Evolutionary conservation across 2,113 vertebrate species (phyloP), one percentile per base, ranked within the genome.

Genomic region (Vulpes vulpes): DNA sequence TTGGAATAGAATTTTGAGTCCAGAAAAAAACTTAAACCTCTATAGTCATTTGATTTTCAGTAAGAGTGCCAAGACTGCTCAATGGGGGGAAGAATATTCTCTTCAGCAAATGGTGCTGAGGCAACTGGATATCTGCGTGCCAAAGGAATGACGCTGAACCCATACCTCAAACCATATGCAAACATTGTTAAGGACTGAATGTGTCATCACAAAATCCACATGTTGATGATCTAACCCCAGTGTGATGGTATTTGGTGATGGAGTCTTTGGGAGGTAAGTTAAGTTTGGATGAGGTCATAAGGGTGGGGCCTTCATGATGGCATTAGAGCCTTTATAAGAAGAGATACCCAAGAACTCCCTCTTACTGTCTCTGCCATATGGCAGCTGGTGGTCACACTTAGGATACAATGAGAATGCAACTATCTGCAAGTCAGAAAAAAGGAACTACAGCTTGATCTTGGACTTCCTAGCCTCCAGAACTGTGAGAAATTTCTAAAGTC

Each of bases 401-500:
- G 38, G 43, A 83, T 55, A 43, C 43, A 78, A 30, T 9, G n/a
- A 38, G 38, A 91, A 91, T 78, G 17, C 30, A 65, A 4, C 3
- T 10, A 38, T 43, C 57, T 71, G 2, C 12, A 71, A 88, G 11
- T 76, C 74, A 93, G 43, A 3, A 65, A 83, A 60, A 94, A 43
- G 43, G 17, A 49, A 7, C 51, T 35, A 11, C 12, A 69, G 2
- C 23, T 82, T 82, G 19, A 86, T 51, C 9, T 69, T 93, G 32
- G 22, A 38, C 15, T 78, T 81, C 57, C 30, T 10, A 64, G 30
- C 19, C 88, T 90, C 10, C 38, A 90, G 32, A 86, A 78, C 11
- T 94, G 5, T 78, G 43, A 94, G 11, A 89, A 94, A 79, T 88
- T 89, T 92, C 15, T 91, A 25, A 43, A 73, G 19, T 86, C 73